These are phyloP conservation scores for Poeciliopsis paucimaculata DNA, from an alignment of 2,797 vertebrate genomes.

Conservation along the genomic window DNA sequence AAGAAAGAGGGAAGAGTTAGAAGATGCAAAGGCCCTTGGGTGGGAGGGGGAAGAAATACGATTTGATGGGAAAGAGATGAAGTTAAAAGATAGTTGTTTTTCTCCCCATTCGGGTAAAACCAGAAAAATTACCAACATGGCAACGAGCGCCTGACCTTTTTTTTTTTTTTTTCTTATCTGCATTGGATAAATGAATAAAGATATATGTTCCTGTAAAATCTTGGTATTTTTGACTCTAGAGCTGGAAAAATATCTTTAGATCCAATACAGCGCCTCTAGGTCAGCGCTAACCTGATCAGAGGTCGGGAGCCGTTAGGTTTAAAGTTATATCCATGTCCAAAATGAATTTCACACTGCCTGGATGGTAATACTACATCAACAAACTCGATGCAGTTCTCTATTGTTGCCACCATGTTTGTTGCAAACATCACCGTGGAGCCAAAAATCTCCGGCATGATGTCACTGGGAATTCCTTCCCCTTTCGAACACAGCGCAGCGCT, in stretches of 20 bases:
- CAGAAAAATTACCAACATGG: background rate
- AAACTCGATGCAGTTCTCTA: constrained; percentile 13
- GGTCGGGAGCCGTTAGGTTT: constrained; percentile 1
- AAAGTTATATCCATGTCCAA: constrained; percentile 5
- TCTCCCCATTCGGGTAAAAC: background rate
- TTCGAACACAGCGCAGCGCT: constrained; percentile 21
- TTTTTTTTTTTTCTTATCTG: background rate
- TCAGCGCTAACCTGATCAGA: constrained; percentile 3
- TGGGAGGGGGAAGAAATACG: constrained; percentile 24
- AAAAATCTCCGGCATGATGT: constrained; percentile 59
- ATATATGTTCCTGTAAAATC: background rate
- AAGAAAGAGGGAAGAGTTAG: constrained; percentile 27
- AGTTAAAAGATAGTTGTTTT: background rate
- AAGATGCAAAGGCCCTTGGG: constrained; percentile 35
- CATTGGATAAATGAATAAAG: constrained; percentile 5
- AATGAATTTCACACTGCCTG: background rate
- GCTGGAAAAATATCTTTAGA: background rate
- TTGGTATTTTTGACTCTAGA: constrained; percentile 1
- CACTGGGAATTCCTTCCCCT: constrained; percentile 65
- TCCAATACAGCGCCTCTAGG: background rate
- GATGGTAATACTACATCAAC: constrained; percentile 3
- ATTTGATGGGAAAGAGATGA: constrained; percentile 5
- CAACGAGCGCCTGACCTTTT: background rate
- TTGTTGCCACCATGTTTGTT: constrained; percentile 59
- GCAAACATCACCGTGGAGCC: constrained; percentile 57